Percentiles rank a stretch among this genome's conserved stretches.
Conservation (phyloP, 2,113 vertebrate species). For the Zonotrichia leucophrys region DNA sequence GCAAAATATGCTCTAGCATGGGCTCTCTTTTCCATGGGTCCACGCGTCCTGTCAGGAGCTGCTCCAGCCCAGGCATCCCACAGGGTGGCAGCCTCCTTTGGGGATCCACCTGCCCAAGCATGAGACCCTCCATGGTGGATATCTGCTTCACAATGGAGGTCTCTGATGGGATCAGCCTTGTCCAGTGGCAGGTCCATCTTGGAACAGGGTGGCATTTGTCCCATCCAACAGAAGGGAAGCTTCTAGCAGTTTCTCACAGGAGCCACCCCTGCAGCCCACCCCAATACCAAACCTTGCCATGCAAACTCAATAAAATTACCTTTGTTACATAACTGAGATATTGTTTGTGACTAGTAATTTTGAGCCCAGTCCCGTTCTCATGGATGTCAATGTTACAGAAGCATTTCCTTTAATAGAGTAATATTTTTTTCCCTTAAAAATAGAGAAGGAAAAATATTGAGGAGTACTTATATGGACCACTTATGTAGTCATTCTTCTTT, state of each 20-base stretch:
- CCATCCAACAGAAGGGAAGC: background rate
- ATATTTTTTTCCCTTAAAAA: background rate
- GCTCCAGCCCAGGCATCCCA: background rate
- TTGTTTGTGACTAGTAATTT: background rate
- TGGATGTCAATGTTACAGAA: background rate
- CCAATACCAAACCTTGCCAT: background rate
- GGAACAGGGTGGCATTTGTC: fast-evolving
- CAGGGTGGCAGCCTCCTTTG: fast-evolving
- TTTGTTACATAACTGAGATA: background rate
- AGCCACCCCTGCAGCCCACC: background rate
- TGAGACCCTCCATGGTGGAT: background rate
- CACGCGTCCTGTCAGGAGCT: too few relatives aligned
- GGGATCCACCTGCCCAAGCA: fast-evolving
- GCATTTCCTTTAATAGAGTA: background rate
- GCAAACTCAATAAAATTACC: background rate
- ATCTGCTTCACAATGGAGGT: background rate
- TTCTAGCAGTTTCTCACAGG: background rate
- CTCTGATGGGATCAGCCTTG: background rate
- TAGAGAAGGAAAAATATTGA: background rate
- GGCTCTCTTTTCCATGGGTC: background rate
- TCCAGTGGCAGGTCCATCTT: too few relatives aligned
- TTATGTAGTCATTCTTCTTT: background rate
- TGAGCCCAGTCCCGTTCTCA: background rate
- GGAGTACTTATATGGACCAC: background rate
- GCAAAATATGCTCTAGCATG: fast-evolving